Conservation (phyloP, 2,888 invertebrate species). For the Synergus gifuensis region DNA sequence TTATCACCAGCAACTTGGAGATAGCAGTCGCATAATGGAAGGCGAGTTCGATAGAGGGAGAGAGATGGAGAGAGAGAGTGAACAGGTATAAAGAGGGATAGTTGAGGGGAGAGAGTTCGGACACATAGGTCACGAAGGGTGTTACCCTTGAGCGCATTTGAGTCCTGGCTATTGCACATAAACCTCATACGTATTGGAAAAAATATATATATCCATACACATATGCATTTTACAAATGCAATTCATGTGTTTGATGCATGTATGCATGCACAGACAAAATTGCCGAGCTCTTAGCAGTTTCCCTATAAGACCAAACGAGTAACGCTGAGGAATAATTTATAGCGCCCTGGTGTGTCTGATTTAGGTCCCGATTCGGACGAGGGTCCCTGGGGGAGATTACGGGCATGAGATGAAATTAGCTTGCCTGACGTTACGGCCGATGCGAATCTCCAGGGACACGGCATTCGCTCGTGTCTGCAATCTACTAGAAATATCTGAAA, state of each 20-base stretch:
- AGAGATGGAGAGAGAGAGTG: not conserved
- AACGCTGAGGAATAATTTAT: constrained; percentile 64
- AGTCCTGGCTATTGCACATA: constrained; percentile 1
- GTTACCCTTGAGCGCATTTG: constrained; percentile 49
- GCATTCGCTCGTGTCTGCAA: constrained; percentile 61
- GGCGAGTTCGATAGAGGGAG: constrained; percentile 30
- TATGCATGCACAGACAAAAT: constrained; percentile 51
- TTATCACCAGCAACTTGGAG: constrained; percentile 48
- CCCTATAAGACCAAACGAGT: constrained; percentile 48
- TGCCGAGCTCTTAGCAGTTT: constrained; percentile 46
- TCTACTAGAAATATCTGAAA: constrained; percentile 52
- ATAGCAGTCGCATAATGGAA: constrained; percentile 50
- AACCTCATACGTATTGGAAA: not conserved
- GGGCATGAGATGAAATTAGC: constrained; percentile 51
- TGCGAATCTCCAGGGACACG: constrained; percentile 66
- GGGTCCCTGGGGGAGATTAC: constrained; percentile 50
- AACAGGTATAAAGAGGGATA: constrained; percentile 24
- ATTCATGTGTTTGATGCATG: constrained; percentile 27
- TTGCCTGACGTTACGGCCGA: constrained; percentile 43
- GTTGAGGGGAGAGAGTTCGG: not conserved
- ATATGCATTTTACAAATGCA: not conserved
- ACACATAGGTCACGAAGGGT: constrained; percentile 44
- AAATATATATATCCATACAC: not conserved
- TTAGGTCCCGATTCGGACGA: constrained; percentile 63
- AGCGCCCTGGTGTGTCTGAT: constrained; percentile 62